Percentiles rank a stretch among this genome's conserved stretches.
Evolutionary conservation across 2,888 invertebrate species (phyloP).

Genomic region (Aspidiotus destructor): DNA sequence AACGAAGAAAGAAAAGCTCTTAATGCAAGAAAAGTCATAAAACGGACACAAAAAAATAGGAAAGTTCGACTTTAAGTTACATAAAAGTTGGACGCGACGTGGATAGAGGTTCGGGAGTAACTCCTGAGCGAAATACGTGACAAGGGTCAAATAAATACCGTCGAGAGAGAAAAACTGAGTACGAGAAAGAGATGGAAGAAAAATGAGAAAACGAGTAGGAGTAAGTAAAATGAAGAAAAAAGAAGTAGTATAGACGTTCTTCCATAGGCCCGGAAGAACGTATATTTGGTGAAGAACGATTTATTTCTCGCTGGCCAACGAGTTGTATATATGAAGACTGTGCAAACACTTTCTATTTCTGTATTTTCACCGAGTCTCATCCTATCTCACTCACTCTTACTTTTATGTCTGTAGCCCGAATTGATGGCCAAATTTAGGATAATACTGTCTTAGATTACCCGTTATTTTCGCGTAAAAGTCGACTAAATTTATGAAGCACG

Average conservation of each 20-base stretch:
- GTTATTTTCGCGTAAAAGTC: conserved; percentile 16
- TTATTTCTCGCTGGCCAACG: conserved; percentile 12
- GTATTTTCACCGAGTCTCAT: no score
- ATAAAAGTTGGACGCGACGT: conserved; percentile 28
- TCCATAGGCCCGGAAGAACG: conserved; percentile 26
- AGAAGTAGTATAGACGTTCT: conserved; percentile 19
- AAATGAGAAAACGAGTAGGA: neutral
- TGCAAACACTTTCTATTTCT: no score
- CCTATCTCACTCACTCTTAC: no score
- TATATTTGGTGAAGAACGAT: conserved; percentile 21
- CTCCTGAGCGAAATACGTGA: conserved; percentile 28
- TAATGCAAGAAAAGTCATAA: conserved; percentile 30
- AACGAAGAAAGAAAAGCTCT: conserved; percentile 30
- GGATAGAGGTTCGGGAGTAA: conserved; percentile 23
- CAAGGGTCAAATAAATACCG: conserved; percentile 29
- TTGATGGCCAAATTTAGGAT: conserved; percentile 20
- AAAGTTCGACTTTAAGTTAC: conserved; percentile 30
- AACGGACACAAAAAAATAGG: conserved; percentile 27
- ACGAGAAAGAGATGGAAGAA: neutral
- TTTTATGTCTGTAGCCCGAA: neutral
- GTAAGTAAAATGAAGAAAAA: conserved; percentile 3
- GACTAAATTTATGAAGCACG: conserved; percentile 19
- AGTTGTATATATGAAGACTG: neutral
- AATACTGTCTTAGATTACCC: conserved; percentile 25
- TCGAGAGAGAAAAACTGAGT: no score